These are phyloP conservation scores for Gastrophysa polygoni DNA, from an alignment of 2,888 invertebrate genomes.

Conservation along the genomic window DNA sequence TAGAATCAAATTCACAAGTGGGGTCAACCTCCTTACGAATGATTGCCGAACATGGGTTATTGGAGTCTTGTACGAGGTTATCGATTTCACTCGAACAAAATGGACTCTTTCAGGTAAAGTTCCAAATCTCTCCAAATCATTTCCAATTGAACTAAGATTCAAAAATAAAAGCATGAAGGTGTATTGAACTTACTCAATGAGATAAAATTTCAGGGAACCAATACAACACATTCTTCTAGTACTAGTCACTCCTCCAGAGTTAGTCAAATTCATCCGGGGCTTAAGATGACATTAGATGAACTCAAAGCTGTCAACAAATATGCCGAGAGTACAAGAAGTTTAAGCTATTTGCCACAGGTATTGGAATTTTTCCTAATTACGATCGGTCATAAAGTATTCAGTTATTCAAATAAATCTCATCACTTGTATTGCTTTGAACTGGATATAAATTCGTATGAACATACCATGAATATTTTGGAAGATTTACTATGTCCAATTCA, in stretches of 20 bases:
- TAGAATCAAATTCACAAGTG: constrained; percentile 68
- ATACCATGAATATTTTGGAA: too few relatives aligned
- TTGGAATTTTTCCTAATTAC: too few relatives aligned
- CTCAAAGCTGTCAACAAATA: constrained; percentile 85
- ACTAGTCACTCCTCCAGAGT: constrained; percentile 73
- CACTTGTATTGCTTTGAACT: too few relatives aligned
- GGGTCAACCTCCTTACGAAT: constrained; percentile 74
- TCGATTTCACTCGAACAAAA: constrained; percentile 88
- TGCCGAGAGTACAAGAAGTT: constrained; percentile 89
- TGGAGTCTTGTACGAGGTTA: constrained; percentile 84
- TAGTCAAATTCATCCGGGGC: constrained; percentile 64
- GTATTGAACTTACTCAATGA: too few relatives aligned
- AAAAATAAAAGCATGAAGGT: too few relatives aligned
- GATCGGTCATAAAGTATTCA: too few relatives aligned
- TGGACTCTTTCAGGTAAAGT: constrained; percentile 70
- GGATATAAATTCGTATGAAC: too few relatives aligned
- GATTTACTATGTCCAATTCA: too few relatives aligned
- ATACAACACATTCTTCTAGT: constrained; percentile 75
- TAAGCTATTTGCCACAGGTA: constrained; percentile 91
- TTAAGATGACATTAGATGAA: constrained; percentile 82
- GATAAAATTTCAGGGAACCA: constrained; percentile 55
- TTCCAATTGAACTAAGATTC: too few relatives aligned
- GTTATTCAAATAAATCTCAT: too few relatives aligned
- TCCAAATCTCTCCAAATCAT: not conserved
- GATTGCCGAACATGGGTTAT: constrained; percentile 84